Evolutionary conservation across 2,888 invertebrate genomes (phyloP), one percentile per base, ranked within the genome.

Genomic region (Zygaena filipendulae): DNA sequence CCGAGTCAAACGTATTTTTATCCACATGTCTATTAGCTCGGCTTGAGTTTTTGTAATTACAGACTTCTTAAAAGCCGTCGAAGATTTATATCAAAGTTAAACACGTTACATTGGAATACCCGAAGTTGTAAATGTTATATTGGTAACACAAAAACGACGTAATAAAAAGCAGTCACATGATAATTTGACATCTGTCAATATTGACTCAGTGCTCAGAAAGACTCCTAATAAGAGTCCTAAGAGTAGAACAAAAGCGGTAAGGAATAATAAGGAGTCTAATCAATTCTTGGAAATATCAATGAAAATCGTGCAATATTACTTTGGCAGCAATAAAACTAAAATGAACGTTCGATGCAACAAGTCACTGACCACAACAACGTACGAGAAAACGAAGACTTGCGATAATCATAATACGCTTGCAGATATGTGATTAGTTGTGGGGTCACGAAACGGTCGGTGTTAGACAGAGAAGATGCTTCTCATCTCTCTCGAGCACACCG

Each of bases 341-440:
- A 16, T 7, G 7, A 16, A 16, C 5, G 16, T 16, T 6, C 46
- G 47, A 45, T 47, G 53, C 58, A 52, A 47, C 53, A 52, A 71
- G 71, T 67, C 72, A 70, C 58, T 72, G 77, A 74, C 75, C 74
- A 75, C 63, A 63, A 49, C 61, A 59, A 60, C 63, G 59, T 62
- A 64, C 61, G 60, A 66, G 69, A 58, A n/a, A 66, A 66, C 64
- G 62, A 63, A 67, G 62, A 51, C 64, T 61, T 57, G 71, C 67
- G 71, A 74, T 77, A 69, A 75, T 75, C 72, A 72, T 72, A 75
- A 75, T 71, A 72, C 60, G 63, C 72, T 72, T 68, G 75, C 71
- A 74, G 75, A 77, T 75, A 75, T 74, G 72, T 77, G 75, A 77
- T 77, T 77, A 75, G 68, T 60, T 59, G 52, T 52, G 68, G 69